Conservation (phyloP, 2,888 invertebrate genomes). For the Amphiduros pacificus region DNA sequence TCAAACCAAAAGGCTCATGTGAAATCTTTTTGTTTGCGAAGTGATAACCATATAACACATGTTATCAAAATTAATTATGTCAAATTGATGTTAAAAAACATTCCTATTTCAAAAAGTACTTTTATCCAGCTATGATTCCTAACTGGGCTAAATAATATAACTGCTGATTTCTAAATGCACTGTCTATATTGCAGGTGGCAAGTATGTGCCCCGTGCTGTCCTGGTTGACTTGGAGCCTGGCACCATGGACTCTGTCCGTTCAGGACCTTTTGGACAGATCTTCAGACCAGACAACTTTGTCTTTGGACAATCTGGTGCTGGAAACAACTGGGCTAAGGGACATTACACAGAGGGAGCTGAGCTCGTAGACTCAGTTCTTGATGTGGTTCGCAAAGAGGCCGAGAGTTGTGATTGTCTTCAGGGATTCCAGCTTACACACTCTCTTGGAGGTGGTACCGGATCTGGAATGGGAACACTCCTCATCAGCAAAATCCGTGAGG, state of each 20-base stretch:
- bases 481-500: constrained; percentile 94
- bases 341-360: constrained; percentile 64
- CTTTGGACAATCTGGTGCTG: constrained; percentile 9
- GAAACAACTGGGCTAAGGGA: constrained; percentile 16
- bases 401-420: constrained; percentile 56
- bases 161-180: no score
- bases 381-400: constrained; percentile 55
- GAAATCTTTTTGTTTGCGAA: no score
- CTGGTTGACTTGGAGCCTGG: constrained; percentile 93
- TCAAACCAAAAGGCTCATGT: no score
- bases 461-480: constrained; percentile 87
- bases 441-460: constrained; percentile 85
- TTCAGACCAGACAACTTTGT: constrained; percentile 14
- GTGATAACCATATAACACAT: no score
- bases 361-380: constrained; percentile 55
- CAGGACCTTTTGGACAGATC: constrained; percentile 8
- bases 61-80: no score
- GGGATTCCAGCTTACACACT: constrained; percentile 62
- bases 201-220: constrained; percentile 91
- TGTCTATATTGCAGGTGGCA: constrained; percentile 82
- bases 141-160: no score
- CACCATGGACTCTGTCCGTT: constrained; percentile 89
- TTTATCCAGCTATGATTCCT: no score
- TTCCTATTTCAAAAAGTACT: no score
- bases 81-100: no score